These are phyloP conservation scores for Lydus trimaculatus DNA, from an alignment of 2,888 invertebrate species.

Conservation along the genomic window DNA sequence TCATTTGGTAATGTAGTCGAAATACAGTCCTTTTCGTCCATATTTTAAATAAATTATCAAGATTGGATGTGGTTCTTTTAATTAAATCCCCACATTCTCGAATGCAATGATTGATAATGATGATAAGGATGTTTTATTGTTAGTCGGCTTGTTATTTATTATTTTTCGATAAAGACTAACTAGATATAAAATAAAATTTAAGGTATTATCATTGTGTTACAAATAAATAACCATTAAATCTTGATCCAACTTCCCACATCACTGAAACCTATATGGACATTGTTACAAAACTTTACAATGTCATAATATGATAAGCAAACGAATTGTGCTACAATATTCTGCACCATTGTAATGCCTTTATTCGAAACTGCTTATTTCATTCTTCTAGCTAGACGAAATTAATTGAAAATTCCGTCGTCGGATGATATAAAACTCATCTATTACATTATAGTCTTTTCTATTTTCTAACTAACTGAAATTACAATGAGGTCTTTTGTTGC, in stretches of 20 bases:
- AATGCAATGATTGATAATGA: neutral
- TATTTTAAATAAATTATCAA: neutral
- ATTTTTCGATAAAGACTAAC: neutral
- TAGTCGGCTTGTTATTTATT: neutral
- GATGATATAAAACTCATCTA: neutral
- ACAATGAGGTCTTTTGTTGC: neutral
- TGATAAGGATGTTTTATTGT: neutral
- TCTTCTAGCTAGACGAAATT: conserved; percentile 19
- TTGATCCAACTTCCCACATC: conserved; percentile 14
- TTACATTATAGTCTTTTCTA: neutral
- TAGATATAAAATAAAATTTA: conserved; percentile 18
- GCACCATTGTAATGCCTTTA: conserved; percentile 34
- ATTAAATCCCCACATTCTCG: too few relatives aligned
- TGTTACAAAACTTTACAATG: conserved; percentile 32
- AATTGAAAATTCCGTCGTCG: conserved; percentile 28
- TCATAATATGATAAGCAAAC: conserved; percentile 33
- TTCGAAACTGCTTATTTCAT: conserved; percentile 36
- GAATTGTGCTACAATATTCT: conserved; percentile 36
- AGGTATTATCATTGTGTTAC: conserved; percentile 16
- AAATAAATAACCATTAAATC: conserved; percentile 30
- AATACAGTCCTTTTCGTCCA: neutral
- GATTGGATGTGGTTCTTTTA: too few relatives aligned
- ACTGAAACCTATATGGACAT: conserved; percentile 16
- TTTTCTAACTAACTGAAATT: neutral
- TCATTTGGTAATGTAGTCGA: neutral